Evolutionary conservation across 2,888 invertebrate genomes (phyloP), one percentile per base, ranked within the genome.

Genomic region (Trachelus stipa): DNA sequence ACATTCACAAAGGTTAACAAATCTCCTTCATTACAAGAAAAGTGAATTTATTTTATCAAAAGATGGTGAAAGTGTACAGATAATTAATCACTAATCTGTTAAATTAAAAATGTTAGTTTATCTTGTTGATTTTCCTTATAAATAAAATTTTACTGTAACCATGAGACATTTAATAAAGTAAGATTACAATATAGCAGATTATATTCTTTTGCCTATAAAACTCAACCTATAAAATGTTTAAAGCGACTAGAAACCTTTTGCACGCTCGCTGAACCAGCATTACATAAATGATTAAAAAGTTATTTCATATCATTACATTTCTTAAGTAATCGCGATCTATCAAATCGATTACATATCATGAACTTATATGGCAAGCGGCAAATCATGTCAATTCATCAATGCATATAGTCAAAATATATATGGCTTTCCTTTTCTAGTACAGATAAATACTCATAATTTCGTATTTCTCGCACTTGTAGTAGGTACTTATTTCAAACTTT

Each of bases 21-120:
- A 88, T 82, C 79, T 88, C 12, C 77, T 85, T 76, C 76, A 81
- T 69, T 90, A 88, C 79, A 90, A 89, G 76, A 76, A 85, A 69
- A 81, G 84, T 4, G 84, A 82, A 75, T 87, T 90, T 11, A 30
- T 86, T 6, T 31, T 90, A 12, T 84, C 83, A 12, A 77, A 83
- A 15, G 87, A 89, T 78, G 85, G 85, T 30, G 77, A 84, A 74
- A 84, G 71, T 37, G 84, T 84, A 11, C 74, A 79, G 73, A 79
- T 83, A 30, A 71, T 78, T 33, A 11, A 71, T 34, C 31, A 71
- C 1, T 71, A 71, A 71, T 33, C 1, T 33, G 3, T 71, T 23
- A 71, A 30, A 23, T 56, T 23, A 56, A 56, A 56, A 56, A 56
- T 56, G 0, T 23, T 56, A 56, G 56, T 23, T 56, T 9, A 56